phyloP scores from a whole-genome alignment of 2,888 invertebrate species.

The Clepsis dumicolana region DNA sequence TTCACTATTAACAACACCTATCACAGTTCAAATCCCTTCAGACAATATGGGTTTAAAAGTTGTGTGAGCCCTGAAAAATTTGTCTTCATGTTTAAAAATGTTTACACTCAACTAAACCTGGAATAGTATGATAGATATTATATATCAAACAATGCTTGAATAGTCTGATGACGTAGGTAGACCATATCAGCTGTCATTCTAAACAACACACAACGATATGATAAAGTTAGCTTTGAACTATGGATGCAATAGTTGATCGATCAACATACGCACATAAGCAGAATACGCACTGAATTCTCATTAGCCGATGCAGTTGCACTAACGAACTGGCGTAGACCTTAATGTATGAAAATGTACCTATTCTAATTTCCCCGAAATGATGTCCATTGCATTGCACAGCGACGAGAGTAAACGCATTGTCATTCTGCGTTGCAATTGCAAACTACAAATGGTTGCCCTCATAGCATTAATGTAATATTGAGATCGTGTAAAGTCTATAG shows the following conservation, averaged over 20 bases:
- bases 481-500: neutral
- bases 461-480: slow-evolving; percentile 19
- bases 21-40: too few species aligned
- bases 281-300: slow-evolving; percentile 3
- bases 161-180: too few species aligned
- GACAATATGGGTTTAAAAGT: too few species aligned
- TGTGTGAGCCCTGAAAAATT: too few species aligned
- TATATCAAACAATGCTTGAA: too few species aligned
- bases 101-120: too few species aligned
- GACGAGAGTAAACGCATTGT: slow-evolving; percentile 31
- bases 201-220: too few species aligned
- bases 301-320: slow-evolving; percentile 22
- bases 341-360: slow-evolving; percentile 38
- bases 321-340: slow-evolving; percentile 30
- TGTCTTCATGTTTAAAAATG: too few species aligned
- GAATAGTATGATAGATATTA: too few species aligned
- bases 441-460: slow-evolving; percentile 25
- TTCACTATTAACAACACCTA: too few species aligned
- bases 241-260: neutral
- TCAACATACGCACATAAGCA: neutral
- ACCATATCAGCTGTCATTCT: too few species aligned
- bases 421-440: slow-evolving; percentile 33
- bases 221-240: neutral
- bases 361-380: slow-evolving; percentile 40
- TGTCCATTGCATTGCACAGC: slow-evolving; percentile 19